phyloP scores from a whole-genome alignment of 2,113 vertebrate genomes.

The Oryzias javanicus region DNA sequence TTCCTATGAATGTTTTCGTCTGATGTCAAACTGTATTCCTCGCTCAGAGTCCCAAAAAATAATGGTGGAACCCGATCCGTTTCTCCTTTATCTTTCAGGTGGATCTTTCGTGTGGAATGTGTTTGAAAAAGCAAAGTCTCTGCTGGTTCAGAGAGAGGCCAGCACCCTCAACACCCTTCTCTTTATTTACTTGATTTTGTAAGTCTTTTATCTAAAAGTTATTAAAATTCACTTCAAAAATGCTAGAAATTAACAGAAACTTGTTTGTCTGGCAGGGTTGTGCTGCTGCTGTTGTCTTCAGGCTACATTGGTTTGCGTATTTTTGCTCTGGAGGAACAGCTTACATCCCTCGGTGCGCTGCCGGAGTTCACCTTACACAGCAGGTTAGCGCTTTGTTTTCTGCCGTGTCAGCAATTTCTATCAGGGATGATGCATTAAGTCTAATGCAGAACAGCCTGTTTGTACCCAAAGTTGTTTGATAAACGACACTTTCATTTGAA shows the following conservation, averaged over 20 bases:
- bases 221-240: too few species aligned
- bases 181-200: slow-evolving; percentile 85
- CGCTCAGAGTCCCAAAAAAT: too few species aligned
- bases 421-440: too few species aligned
- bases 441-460: too few species aligned
- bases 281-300: slow-evolving; percentile 83
- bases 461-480: too few species aligned
- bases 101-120: slow-evolving; percentile 64
- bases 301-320: slow-evolving; percentile 86
- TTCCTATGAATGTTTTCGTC: too few species aligned
- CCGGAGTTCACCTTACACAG: slow-evolving; percentile 74
- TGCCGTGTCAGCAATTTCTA: too few species aligned
- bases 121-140: slow-evolving; percentile 42
- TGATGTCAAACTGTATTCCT: too few species aligned
- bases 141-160: slow-evolving; percentile 66
- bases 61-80: neutral
- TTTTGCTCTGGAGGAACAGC: slow-evolving; percentile 82
- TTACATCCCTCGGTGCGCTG: slow-evolving; percentile 71
- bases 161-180: slow-evolving; percentile 76
- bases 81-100: slow-evolving; percentile 39
- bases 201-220: slow-evolving; percentile 47
- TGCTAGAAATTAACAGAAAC: neutral
- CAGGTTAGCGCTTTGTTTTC: slow-evolving; percentile 50
- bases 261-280: slow-evolving; percentile 66
- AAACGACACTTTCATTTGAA: too few species aligned